Conservation (phyloP, 2,888 invertebrate genomes). For the Apamea epomidion region DNA sequence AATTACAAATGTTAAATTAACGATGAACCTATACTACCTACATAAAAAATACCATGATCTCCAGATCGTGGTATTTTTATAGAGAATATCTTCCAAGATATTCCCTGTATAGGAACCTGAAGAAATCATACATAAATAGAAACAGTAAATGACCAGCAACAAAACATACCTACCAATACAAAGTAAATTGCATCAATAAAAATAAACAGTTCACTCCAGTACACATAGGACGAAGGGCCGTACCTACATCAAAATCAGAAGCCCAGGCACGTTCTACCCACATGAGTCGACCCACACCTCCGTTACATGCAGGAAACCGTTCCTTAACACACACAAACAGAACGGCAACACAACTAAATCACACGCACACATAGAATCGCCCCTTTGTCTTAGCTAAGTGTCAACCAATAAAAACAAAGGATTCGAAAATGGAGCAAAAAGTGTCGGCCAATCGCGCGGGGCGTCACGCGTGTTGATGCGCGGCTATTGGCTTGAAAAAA, state of each 20-base stretch:
- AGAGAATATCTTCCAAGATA: not conserved
- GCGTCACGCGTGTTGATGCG: constrained; percentile 89
- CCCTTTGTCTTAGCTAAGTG: constrained; percentile 91
- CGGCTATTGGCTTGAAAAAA: constrained; percentile 90
- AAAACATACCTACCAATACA: constrained; percentile 19
- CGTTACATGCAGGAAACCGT: constrained; percentile 81
- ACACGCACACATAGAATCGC: constrained; percentile 85
- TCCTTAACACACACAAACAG: constrained; percentile 87
- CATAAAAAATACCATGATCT: not conserved
- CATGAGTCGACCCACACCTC: constrained; percentile 80
- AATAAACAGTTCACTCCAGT: constrained; percentile 82
- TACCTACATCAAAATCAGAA: constrained; percentile 88
- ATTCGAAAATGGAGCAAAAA: constrained; percentile 90
- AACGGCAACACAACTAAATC: constrained; percentile 75
- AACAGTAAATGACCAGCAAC: constrained; percentile 5
- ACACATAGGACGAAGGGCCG: constrained; percentile 80
- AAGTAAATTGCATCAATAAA: constrained; percentile 65
- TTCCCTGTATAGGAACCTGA: not conserved
- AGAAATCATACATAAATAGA: not conserved
- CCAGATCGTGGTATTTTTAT: no score
- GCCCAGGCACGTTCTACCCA: constrained; percentile 81
- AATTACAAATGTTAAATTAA: not conserved
- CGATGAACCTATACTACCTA: not conserved
- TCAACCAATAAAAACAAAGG: constrained; percentile 91
- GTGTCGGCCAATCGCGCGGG: constrained; percentile 87